phyloP scores from a whole-genome alignment of 2,113 vertebrate genomes.

The Petromus typicus region DNA sequence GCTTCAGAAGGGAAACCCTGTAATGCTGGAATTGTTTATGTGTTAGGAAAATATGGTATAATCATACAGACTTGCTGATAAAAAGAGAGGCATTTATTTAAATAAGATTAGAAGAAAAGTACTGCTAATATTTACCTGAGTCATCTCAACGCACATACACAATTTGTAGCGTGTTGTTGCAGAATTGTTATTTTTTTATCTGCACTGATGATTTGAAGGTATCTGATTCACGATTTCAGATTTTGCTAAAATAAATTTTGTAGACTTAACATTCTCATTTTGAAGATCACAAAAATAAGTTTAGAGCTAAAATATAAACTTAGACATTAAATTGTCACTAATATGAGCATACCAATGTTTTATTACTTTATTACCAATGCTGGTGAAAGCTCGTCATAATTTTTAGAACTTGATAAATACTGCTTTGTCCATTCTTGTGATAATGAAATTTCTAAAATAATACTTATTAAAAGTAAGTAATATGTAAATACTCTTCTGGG shows the following conservation, averaged over 20 bases:
- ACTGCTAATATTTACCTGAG: constrained; percentile 17
- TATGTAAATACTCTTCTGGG: constrained; percentile 19
- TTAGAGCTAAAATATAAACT: constrained; percentile 29
- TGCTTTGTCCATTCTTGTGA: neutral
- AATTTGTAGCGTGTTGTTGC: neutral
- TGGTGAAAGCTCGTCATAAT: neutral
- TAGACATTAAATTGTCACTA: constrained; percentile 7
- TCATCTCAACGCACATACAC: neutral
- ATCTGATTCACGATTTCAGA: constrained; percentile 7
- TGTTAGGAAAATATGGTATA: neutral
- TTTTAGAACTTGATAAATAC: neutral
- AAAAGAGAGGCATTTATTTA: neutral
- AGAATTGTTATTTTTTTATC: neutral
- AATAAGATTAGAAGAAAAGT: neutral
- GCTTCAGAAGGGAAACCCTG: neutral
- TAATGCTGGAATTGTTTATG: neutral
- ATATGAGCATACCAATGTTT: neutral
- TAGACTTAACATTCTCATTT: constrained; percentile 32
- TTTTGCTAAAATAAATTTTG: constrained; percentile 47
- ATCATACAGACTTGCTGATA: neutral
- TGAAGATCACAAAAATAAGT: constrained; percentile 35
- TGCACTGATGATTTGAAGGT: constrained; percentile 49
- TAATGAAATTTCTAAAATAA: constrained; percentile 2
- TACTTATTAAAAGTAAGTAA: constrained; percentile 15
- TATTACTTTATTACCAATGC: neutral